These are phyloP conservation scores for Okamejei kenojei DNA, from an alignment of 2,797 vertebrate species.

Conservation along the genomic window DNA sequence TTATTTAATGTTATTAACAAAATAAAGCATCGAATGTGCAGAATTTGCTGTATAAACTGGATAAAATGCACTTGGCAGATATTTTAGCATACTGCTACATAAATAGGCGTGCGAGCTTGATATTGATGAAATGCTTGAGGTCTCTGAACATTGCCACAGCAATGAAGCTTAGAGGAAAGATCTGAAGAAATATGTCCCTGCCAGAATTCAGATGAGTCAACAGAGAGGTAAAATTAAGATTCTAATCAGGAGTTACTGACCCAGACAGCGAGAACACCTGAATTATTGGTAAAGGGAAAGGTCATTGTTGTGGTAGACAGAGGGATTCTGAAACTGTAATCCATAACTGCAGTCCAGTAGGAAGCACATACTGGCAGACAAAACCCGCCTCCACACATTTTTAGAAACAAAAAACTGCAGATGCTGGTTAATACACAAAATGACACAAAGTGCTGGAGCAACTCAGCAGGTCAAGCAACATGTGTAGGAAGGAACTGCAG, in stretches of 20 bases:
- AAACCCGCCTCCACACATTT: too few relatives aligned
- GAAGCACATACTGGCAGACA: not conserved
- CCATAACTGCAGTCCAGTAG: not conserved
- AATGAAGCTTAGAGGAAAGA: not conserved
- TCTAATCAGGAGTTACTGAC: not conserved
- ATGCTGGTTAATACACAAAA: too few relatives aligned
- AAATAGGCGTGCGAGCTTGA: not conserved
- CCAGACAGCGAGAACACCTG: not conserved
- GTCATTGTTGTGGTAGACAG: not conserved
- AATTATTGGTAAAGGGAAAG: not conserved
- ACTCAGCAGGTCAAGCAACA: too few relatives aligned
- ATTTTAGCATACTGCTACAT: not conserved
- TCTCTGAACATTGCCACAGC: not conserved
- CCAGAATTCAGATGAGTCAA: not conserved
- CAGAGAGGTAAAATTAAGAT: not conserved
- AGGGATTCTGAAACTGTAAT: not conserved
- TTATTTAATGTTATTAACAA: not conserved
- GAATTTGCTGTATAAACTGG: not conserved
- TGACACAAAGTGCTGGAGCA: too few relatives aligned
- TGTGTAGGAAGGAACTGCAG: too few relatives aligned
- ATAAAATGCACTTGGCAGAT: not conserved
- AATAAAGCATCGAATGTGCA: not conserved
- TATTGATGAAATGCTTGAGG: conserved; percentile 9
- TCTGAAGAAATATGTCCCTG: not conserved
- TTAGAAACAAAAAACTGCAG: too few relatives aligned